Percentiles rank a stretch among this genome's conserved stretches.
Conservation (phyloP, 2,113 vertebrate genomes). For the Dolichotis patagonum region DNA sequence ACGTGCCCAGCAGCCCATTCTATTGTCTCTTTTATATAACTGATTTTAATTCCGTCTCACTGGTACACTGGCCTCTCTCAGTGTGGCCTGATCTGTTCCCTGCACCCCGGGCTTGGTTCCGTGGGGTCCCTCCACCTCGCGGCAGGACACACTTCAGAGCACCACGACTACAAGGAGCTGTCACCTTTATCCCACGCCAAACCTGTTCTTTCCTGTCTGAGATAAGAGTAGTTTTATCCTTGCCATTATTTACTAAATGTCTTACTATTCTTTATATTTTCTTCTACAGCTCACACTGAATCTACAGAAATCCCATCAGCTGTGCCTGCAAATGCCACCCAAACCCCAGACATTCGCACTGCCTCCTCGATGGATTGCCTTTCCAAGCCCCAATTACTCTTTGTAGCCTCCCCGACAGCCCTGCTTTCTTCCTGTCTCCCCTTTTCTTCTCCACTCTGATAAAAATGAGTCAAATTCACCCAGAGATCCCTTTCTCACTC, state of each 20-base stretch:
- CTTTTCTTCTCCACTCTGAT: not conserved
- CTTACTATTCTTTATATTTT: not conserved
- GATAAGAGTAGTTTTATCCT: not conserved
- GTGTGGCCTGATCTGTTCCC: not conserved
- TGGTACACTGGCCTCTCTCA: not conserved
- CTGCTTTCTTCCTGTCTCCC: not conserved
- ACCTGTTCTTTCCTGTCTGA: not conserved
- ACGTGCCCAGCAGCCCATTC: not conserved
- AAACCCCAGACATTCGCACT: not conserved
- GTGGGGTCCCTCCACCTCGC: not conserved
- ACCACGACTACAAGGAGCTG: not conserved
- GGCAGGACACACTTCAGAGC: not conserved
- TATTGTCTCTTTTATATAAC: not conserved
- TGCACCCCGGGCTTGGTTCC: not conserved
- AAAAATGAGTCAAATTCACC: not conserved
- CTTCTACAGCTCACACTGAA: not conserved
- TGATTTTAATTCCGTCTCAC: not conserved
- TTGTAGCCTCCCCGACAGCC: not conserved
- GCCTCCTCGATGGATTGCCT: not conserved
- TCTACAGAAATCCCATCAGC: not conserved
- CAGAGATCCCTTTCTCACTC: not conserved
- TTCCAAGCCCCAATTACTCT: not conserved
- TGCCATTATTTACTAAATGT: not conserved
- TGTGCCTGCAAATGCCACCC: not conserved
- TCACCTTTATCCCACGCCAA: not conserved